Evolutionary conservation across 2,888 invertebrate species (phyloP), one percentile per base, ranked within the genome.

Genomic region (Melanchra persicariae): DNA sequence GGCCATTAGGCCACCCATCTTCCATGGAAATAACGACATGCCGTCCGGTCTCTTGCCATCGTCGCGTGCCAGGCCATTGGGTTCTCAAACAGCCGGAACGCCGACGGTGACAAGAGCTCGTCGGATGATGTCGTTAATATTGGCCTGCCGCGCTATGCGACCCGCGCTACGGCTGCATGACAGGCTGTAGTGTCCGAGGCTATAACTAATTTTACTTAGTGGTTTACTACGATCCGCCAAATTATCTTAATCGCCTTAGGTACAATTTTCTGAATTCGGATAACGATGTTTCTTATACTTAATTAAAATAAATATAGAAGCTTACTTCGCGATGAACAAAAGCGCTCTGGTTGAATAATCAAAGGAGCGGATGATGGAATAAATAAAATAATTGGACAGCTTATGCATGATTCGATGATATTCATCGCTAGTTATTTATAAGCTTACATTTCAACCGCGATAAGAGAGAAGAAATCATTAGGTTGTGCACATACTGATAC

Each of bases 331-430:
- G 7, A 26, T 22, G 43, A 55, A 74, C 19, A n/a, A 37, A 74
- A 58, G 45, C 26, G 22, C 24, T 55, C 10, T 22, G 10, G n/a
- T 74, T 43, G 15, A 51, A 45, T 74, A 43, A 57, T 49, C 47
- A n/a, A 43, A 47, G 12, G 37, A 61, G 45, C 43, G 22, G 26
- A 55, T 43, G 24, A 49, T 40, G 47, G 47, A 15, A 34, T 71
- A 17, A 43, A 3, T 43, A n/a, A 49, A 55, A 49, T 57, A 55
- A 61, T 34, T 71, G 24, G 30, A n/a, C 34, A 24, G 45, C 7
- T n/a, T 65, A 17, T 9, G 26, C 12, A 6, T 34, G 19, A 30
- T 64, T 30, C 6, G 10, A 49, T n/a, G 26, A 26, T 40, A 45
- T 47, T 40, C 19, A 58, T 58, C 30, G 22, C n/a, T 15, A 51